A percentile compares a stretch with the other conserved stretches of the same genome.
These are phyloP conservation scores for Bombus huntii DNA, from an alignment of 1,140 invertebrate genomes.

Conservation along the genomic window DNA sequence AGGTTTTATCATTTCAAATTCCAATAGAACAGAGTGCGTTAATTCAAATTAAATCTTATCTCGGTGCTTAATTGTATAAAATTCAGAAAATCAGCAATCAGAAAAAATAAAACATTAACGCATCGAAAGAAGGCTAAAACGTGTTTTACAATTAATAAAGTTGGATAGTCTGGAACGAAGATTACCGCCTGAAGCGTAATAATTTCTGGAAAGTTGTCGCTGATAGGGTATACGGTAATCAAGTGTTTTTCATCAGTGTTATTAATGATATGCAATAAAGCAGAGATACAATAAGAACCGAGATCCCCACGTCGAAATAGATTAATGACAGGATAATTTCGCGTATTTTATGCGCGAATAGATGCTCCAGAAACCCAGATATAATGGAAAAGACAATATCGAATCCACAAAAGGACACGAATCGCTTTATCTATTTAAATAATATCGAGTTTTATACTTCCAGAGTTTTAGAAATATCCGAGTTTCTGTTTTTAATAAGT, in stretches of 20 bases:
- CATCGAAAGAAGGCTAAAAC: too few species aligned
- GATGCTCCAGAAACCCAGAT: background rate
- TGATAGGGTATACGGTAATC: background rate
- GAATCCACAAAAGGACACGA: background rate
- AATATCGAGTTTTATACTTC: too few species aligned
- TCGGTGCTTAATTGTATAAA: too few species aligned
- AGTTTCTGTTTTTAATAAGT: too few species aligned
- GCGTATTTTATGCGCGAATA: background rate
- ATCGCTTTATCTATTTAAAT: background rate
- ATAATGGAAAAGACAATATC: background rate
- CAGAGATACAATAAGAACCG: background rate
- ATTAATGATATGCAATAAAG: conserved; percentile 6
- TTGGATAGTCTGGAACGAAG: too few species aligned
- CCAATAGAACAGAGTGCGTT: too few species aligned
- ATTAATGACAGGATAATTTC: background rate
- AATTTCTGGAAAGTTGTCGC: background rate
- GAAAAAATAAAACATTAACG: too few species aligned
- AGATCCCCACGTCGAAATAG: background rate
- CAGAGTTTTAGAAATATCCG: too few species aligned
- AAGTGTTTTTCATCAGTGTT: background rate
- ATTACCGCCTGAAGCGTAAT: background rate
- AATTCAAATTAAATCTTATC: too few species aligned
- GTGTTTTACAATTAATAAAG: too few species aligned
- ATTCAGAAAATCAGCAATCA: too few species aligned
- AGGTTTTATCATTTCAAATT: too few species aligned